Evolutionary conservation across 2,888 invertebrate genomes (phyloP), one percentile per base, ranked within the genome.

Genomic region (Andricus curvator): DNA sequence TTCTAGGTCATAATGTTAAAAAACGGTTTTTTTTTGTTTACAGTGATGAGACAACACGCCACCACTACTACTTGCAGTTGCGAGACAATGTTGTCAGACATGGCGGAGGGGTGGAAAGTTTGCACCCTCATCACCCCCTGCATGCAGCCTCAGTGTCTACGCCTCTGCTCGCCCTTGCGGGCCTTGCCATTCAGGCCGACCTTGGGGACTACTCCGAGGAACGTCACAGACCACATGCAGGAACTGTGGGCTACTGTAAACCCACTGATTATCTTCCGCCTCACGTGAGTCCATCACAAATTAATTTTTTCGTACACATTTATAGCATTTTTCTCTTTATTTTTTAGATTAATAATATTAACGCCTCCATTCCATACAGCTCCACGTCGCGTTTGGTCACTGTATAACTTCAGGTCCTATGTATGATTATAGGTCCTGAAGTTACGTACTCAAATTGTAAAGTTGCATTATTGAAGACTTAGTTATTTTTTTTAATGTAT

Each of bases 31-130:
- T 8, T 13, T 44, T 44, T 44, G 15, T 17, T 82, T 88, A 62
- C 88, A 95, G 96, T 93, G 98, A 99, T 94, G 98, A 98, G 91
- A 95, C 97, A 88, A 97, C 98, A 79, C 95, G 98, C 82, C 97
- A 98, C 93, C 96, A 98, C 91, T 99, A 99, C 93, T 99, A 98
- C 94, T 95, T 98, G 88, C 99, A 99, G 94, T 94, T 99, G 92
- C 96, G 98, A 85, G 96, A 97, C 93, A 99, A 99, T 94, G 94
- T 96, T 81, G 93, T 95, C 82, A 94, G 93, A 90, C 91, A 93
- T 90, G 93, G 93, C 67, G 91, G 93, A 74, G 93, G 90, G 82
- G 92, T 92, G 83, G 92, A 92, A 84, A 92, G 90, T 81, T 91
- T 92, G 82, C 92, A 92, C 84, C 82, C 85, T 66, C 91, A 92